Conservation (phyloP, 2,797 vertebrate genomes). For the Sebastes aleutianus region DNA sequence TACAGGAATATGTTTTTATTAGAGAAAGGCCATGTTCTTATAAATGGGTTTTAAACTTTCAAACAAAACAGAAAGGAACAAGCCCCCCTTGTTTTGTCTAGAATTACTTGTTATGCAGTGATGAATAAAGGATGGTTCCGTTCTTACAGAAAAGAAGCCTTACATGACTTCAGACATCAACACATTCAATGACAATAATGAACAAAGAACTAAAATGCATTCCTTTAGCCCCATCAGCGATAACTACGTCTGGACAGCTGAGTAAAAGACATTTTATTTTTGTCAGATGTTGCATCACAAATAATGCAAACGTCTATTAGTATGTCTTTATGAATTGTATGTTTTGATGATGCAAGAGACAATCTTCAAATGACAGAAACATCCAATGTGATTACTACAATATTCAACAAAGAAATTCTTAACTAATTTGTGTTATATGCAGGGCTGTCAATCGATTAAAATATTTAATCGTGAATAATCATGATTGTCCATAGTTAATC, state of each 20-base stretch:
- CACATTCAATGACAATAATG: slow-evolving; percentile 1
- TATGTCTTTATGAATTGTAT: not conserved
- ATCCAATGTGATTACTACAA: not conserved
- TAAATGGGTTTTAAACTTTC: slow-evolving; percentile 61
- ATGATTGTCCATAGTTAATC: too few relatives aligned
- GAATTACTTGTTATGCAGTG: slow-evolving; percentile 3
- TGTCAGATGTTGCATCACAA: not conserved
- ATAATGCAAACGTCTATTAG: not conserved
- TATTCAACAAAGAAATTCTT: not conserved
- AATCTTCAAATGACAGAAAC: not conserved
- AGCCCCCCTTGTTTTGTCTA: not conserved
- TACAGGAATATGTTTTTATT: slow-evolving; percentile 41
- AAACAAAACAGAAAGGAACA: slow-evolving; percentile 20
- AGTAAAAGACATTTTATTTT: slow-evolving; percentile 8
- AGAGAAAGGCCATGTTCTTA: slow-evolving; percentile 43
- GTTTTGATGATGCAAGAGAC: not conserved
- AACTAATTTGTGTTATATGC: not conserved
- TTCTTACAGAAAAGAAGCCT: slow-evolving; percentile 2
- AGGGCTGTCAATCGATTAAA: too few relatives aligned
- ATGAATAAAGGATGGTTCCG: slow-evolving; percentile 16
- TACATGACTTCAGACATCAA: slow-evolving; percentile 17
- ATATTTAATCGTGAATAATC: too few relatives aligned
- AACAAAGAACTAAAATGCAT: not conserved
- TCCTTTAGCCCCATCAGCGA: not conserved
- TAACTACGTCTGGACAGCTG: not conserved